Percentiles rank a stretch among this genome's conserved stretches.
phyloP scores from a whole-genome alignment of 2,797 vertebrate species.

The Leptoclinus maculatus region DNA sequence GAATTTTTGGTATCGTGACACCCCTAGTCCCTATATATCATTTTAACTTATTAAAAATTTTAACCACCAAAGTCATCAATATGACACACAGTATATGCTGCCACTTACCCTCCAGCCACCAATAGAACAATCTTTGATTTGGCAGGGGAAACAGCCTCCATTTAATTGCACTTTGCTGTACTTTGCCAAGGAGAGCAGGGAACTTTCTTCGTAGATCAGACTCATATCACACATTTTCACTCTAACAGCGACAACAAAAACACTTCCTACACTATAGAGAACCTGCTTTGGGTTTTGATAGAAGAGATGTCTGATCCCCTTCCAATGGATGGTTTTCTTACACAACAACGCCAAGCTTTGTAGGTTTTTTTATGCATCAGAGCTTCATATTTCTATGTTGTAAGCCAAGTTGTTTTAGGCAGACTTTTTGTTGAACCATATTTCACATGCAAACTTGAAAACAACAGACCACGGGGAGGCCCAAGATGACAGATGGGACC shows the following conservation, averaged over 20 bases:
- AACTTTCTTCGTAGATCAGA: conserved; percentile 7
- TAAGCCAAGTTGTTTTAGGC: background rate
- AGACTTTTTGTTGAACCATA: background rate
- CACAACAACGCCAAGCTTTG: background rate
- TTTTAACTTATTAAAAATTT: background rate
- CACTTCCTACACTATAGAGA: background rate
- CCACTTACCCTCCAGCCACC: background rate
- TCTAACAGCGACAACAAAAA: background rate
- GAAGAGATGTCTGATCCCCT: background rate
- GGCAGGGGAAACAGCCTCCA: background rate
- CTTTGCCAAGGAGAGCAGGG: background rate
- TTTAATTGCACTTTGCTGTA: background rate
- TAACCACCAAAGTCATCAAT: background rate
- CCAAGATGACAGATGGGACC: background rate
- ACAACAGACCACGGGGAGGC: conserved; percentile 1
- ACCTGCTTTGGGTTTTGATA: background rate
- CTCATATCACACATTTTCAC: conserved; percentile 6
- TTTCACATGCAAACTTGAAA: conserved; percentile 9
- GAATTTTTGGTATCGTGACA: too few relatives aligned
- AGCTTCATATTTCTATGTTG: background rate
- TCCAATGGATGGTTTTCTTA: background rate
- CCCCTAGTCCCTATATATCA: background rate
- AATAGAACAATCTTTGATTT: conserved; percentile 9
- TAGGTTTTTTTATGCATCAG: background rate
- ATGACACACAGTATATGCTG: background rate